phyloP scores from a whole-genome alignment of 2,888 invertebrate species.

The Drosophila differens region DNA sequence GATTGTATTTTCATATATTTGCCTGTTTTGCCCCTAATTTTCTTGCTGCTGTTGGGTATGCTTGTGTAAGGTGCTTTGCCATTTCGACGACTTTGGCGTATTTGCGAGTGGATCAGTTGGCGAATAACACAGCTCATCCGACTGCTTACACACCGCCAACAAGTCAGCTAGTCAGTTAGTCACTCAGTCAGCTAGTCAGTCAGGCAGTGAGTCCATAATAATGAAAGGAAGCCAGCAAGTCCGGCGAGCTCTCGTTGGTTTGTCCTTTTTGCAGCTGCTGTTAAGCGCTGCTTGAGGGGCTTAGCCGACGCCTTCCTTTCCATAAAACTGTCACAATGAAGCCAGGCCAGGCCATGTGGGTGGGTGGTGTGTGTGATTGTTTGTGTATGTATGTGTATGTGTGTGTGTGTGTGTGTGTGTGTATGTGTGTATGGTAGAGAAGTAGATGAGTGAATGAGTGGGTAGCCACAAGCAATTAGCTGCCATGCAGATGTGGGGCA shows the following conservation, averaged over 20 bases:
- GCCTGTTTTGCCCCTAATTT: background rate
- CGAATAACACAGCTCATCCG: conserved; percentile 67
- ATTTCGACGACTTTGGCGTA: conserved; percentile 32
- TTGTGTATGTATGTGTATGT: background rate
- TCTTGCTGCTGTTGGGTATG: conserved; percentile 5
- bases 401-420: background rate
- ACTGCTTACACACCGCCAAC: conserved; percentile 58
- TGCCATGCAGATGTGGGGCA: conserved; percentile 47
- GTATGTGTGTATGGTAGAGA: background rate
- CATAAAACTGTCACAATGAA: conserved; percentile 57
- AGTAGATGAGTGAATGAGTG: conserved; percentile 8
- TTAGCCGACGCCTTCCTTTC: conserved; percentile 49
- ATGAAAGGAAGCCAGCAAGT: conserved; percentile 14
- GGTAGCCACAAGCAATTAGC: conserved; percentile 63
- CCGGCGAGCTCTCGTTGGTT: conserved; percentile 18
- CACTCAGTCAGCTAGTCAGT: background rate
- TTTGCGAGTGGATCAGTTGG: conserved; percentile 64
- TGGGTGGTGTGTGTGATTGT: background rate
- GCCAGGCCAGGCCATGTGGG: conserved; percentile 6
- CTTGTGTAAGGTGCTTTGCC: conserved; percentile 39
- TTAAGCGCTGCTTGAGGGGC: conserved; percentile 69
- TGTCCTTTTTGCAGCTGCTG: conserved; percentile 45
- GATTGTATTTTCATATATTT: background rate
- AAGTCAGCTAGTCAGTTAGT: conserved; percentile 29
- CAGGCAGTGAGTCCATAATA: conserved; percentile 7